These are phyloP conservation scores for Oostethus manadensis DNA, from an alignment of 2,113 vertebrate species.

Conservation along the genomic window DNA sequence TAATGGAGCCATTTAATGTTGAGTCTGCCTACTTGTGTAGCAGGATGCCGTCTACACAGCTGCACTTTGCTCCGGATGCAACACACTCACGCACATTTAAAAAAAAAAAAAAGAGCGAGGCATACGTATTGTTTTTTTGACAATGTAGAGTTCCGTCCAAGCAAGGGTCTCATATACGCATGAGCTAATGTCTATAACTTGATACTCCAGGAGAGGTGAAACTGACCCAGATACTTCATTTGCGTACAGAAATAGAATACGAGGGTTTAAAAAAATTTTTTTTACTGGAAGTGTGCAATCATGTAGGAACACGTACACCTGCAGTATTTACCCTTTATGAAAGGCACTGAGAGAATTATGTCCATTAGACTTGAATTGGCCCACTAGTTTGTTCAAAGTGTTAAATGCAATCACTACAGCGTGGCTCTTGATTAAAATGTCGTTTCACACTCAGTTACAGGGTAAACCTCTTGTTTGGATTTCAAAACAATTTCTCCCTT, in stretches of 20 bases:
- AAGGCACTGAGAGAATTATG: constrained; percentile 7
- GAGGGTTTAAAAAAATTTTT: constrained; percentile 8
- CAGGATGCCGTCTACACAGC: constrained; percentile 73
- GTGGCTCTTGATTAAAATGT: background rate
- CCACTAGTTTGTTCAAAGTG: constrained; percentile 15
- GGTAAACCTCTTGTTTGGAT: background rate
- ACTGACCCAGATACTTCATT: constrained; percentile 39
- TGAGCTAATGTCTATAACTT: constrained; percentile 50
- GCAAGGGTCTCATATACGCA: constrained; percentile 36
- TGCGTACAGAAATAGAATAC: constrained; percentile 59
- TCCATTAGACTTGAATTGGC: constrained; percentile 11
- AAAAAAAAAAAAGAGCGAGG: constrained; percentile 5
- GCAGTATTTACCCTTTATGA: constrained; percentile 27
- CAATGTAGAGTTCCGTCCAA: constrained; percentile 35
- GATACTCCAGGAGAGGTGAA: constrained; percentile 49
- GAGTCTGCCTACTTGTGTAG: constrained; percentile 34
- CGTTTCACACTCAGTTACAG: background rate
- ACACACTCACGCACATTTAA: constrained; percentile 3
- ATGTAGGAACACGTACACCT: constrained; percentile 28
- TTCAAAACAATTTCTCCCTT: background rate
- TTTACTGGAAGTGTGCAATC: constrained; percentile 57
- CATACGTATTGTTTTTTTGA: constrained; percentile 11
- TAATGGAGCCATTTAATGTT: constrained; percentile 30
- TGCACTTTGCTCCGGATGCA: constrained; percentile 74
- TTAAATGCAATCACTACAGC: background rate